Conservation (phyloP, 1,140 invertebrate genomes). For the Sinella curviseta region DNA sequence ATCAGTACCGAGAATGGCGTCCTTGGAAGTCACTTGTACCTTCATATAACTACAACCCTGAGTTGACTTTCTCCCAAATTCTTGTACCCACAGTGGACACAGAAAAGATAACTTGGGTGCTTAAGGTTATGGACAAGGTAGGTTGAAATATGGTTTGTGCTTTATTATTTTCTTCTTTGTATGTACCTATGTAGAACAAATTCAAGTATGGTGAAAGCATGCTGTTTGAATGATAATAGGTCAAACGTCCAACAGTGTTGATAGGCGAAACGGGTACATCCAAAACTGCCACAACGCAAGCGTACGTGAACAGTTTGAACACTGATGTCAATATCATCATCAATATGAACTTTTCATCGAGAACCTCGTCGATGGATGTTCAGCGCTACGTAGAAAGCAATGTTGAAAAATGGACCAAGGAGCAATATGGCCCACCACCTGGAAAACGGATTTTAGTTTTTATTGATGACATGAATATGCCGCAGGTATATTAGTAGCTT, state of each 20-base stretch:
- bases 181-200: background rate
- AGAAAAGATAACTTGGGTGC: slow-evolving; percentile 72
- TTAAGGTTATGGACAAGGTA: slow-evolving; percentile 75
- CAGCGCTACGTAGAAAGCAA: slow-evolving; percentile 81
- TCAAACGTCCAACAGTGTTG: slow-evolving; percentile 73
- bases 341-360: slow-evolving; percentile 85
- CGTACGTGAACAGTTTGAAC: slow-evolving; percentile 33
- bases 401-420: slow-evolving; percentile 84
- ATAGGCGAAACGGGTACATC: slow-evolving; percentile 87
- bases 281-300: slow-evolving; percentile 82
- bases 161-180: slow-evolving; percentile 49
- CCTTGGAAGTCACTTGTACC: slow-evolving; percentile 79
- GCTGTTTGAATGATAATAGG: background rate
- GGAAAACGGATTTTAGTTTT: slow-evolving; percentile 85
- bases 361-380: slow-evolving; percentile 84
- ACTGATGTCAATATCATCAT: slow-evolving; percentile 58
- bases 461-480: slow-evolving; percentile 94
- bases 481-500: slow-evolving; percentile 64
- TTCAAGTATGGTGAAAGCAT: background rate
- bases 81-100: slow-evolving; percentile 87
- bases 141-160: background rate
- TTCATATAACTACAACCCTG: slow-evolving; percentile 70
- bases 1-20: slow-evolving; percentile 72
- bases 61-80: slow-evolving; percentile 74
- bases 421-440: slow-evolving; percentile 80